Conservation (phyloP, 2,797 vertebrate species). For the Urophycis tenuis region DNA sequence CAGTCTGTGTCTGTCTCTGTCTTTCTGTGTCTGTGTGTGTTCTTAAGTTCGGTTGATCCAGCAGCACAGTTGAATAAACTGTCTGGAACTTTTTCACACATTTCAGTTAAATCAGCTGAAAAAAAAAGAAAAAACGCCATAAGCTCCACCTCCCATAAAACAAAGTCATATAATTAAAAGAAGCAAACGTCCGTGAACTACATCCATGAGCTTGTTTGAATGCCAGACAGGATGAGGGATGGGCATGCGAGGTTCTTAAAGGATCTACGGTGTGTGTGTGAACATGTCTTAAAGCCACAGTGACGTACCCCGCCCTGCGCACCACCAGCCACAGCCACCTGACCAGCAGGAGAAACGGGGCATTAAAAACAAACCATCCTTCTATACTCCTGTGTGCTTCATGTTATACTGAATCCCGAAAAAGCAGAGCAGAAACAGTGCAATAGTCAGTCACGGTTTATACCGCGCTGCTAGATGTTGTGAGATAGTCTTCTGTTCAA, state of each 20-base stretch:
- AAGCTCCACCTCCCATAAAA: not conserved
- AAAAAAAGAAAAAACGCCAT: not conserved
- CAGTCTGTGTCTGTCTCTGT: too few species aligned
- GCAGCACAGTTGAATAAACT: not conserved
- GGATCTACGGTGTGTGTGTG: not conserved
- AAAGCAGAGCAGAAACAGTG: not conserved
- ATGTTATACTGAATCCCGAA: not conserved
- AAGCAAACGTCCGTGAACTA: not conserved
- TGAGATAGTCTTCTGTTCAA: not conserved
- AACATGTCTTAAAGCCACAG: not conserved
- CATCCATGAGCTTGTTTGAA: not conserved
- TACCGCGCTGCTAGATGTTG: not conserved
- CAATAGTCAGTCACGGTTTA: not conserved
- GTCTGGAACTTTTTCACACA: not conserved
- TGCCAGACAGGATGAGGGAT: not conserved
- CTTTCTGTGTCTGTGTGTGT: too few species aligned
- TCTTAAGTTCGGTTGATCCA: not conserved
- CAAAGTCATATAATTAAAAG: not conserved
- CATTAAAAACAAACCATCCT: constrained; percentile 27
- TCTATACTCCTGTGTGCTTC: not conserved
- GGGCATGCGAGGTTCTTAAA: not conserved
- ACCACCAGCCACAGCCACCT: constrained; percentile 49
- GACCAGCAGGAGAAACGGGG: constrained; percentile 53
- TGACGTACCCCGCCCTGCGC: constrained; percentile 59
- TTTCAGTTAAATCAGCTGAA: not conserved